These are phyloP conservation scores for Hirudo medicinalis DNA, from an alignment of 1,140 invertebrate species.

Conservation along the genomic window DNA sequence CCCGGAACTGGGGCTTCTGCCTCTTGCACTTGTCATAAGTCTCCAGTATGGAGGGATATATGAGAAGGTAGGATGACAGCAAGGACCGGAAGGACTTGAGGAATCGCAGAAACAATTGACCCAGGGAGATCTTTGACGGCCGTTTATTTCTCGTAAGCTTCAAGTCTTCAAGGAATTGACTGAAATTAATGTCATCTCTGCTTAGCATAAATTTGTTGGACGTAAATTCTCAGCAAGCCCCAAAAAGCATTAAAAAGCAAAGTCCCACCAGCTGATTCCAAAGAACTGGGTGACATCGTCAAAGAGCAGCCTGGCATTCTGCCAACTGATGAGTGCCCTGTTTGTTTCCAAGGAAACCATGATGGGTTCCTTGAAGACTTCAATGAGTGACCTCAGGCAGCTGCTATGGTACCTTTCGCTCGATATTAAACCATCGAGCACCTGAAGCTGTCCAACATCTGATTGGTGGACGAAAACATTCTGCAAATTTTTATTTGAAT, in stretches of 20 bases:
- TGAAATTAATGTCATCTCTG: neutral
- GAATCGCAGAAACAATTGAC: neutral
- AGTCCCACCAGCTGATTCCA: neutral
- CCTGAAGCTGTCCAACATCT: too few relatives aligned
- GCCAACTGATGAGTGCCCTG: slow-evolving; percentile 9
- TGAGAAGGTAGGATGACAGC: neutral
- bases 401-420: neutral
- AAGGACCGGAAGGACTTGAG: neutral
- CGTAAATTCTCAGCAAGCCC: too few relatives aligned
- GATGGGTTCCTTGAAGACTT: neutral
- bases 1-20: neutral
- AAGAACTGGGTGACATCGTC: neutral
- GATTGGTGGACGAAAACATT: too few relatives aligned
- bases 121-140: neutral
- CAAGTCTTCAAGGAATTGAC: slow-evolving; percentile 5
- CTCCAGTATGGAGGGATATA: neutral
- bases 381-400: neutral
- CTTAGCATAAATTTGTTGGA: too few relatives aligned
- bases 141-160: neutral
- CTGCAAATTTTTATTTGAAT: too few relatives aligned
- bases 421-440: neutral
- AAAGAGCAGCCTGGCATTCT: slow-evolving; percentile 9
- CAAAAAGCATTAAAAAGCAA: neutral
- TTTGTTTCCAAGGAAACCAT: neutral
- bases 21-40: neutral